These are phyloP conservation scores for Vidua macroura DNA, from an alignment of 2,113 vertebrate genomes.

Conservation along the genomic window DNA sequence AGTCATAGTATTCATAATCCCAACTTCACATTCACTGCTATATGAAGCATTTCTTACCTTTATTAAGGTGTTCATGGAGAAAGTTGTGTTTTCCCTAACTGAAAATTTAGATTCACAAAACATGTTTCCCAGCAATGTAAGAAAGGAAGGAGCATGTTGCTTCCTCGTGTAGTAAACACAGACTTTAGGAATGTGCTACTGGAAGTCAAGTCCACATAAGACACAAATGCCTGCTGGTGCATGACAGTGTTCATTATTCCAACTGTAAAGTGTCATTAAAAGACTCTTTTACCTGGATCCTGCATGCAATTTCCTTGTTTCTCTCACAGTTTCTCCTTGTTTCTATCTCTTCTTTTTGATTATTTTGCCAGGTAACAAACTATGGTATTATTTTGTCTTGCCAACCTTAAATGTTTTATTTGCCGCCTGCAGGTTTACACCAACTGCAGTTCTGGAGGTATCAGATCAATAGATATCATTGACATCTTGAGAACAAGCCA, in stretches of 20 bases:
- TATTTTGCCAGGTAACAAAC: not conserved
- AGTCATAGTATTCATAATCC: not conserved
- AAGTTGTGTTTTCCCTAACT: not conserved
- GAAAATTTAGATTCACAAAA: not conserved
- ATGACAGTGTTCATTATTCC: not conserved
- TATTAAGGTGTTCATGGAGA: not conserved
- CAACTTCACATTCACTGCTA: not conserved
- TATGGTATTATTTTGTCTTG: not conserved
- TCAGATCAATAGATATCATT: not conserved
- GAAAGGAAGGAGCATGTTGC: not conserved
- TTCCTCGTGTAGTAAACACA: not conserved
- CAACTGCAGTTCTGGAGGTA: not conserved
- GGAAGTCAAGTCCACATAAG: not conserved
- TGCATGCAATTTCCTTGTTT: not conserved
- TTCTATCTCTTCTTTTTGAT: not conserved
- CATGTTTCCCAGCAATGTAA: not conserved
- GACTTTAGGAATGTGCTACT: not conserved
- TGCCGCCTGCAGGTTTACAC: not conserved
- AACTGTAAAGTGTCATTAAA: not conserved
- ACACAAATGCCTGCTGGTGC: not conserved
- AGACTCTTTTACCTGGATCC: not conserved
- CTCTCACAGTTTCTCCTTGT: not conserved
- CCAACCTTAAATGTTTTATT: not conserved
- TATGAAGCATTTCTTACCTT: not conserved
- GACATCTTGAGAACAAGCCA: not conserved